Percentiles rank a stretch among this genome's conserved stretches.
Conservation (phyloP, 2,113 vertebrate species). For the Nesogale talazaci region DNA sequence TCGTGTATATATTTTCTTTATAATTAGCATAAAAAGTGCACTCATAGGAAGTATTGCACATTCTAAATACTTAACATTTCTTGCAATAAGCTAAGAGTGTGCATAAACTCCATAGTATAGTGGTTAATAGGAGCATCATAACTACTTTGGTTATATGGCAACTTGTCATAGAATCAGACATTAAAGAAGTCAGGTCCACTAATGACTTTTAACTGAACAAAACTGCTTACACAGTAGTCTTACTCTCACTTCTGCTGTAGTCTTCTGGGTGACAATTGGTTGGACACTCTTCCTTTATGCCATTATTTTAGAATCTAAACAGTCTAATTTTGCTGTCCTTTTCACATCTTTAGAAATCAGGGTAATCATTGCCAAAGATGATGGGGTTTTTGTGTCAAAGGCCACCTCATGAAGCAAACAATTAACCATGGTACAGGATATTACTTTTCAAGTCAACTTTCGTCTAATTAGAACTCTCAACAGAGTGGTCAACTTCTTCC, state of each 20-base stretch:
- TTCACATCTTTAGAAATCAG: background rate
- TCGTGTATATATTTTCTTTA: background rate
- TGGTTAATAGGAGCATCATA: background rate
- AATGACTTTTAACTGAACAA: background rate
- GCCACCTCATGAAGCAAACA: background rate
- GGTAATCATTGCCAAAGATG: background rate
- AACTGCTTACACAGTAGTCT: background rate
- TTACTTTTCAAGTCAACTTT: background rate
- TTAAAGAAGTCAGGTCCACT: background rate
- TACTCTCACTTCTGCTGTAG: background rate
- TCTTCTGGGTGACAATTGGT: background rate
- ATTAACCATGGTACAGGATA: background rate
- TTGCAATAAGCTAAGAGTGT: background rate
- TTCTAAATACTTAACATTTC: background rate
- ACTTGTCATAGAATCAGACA: background rate
- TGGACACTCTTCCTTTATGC: background rate
- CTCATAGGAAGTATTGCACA: background rate
- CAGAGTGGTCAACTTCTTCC: too few species aligned
- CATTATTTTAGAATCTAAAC: background rate
- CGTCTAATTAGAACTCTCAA: background rate
- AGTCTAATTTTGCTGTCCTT: background rate
- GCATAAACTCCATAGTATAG: background rate
- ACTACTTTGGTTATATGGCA: background rate
- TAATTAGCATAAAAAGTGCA: background rate
- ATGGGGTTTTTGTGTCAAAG: background rate